Base-by-base conservation (phyloP, 92 coral and sea anemone genomes). In the Pocillopora grandis region DNA sequence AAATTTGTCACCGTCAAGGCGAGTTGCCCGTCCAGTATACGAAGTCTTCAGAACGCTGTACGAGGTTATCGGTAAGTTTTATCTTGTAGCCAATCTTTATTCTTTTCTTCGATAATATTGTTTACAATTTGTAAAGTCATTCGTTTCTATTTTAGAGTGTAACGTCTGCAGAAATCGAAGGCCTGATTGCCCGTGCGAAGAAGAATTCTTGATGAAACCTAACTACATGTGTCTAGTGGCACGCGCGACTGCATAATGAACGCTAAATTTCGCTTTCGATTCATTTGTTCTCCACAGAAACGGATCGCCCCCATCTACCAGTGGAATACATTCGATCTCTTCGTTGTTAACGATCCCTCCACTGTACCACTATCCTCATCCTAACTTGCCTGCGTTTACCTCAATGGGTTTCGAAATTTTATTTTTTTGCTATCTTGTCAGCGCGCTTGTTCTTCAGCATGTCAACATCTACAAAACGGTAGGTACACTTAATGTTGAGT, bases 401-500 rank as follows among this genome's bases (percentile, higher is more conserved):
- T 72, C 92, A 14, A 92, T 97, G 92, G 97, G 97, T 35, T 97
- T 97, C 69, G 99, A 97, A 81, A 62, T 82, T 12, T 75, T 94
- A 68, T 97, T 94, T 66, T 77, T 94, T 33, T 78, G 80, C 17
- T 97, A 92, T 78, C 91, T 88, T 55, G 87, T 97, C 68, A 91
- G 93, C 80, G 98, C 99, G 23, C 83, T 97, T 27, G 80, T 81
- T 10, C 93, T 92, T 33, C 99, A 97, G 67, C 95, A 91, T 79
- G 91, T 94, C 77, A 97, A 94, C 86, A 97, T 97, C 64, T 97
- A 97, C 78, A 97, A 97, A 79, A 87, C 90, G 97, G 99, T 96
- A 75, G 86, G 99, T 62, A 56, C 68, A 9, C 10, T 35, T 58
- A 9, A 70, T 18, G 37, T 16, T n/a, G 27, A 31, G 17, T 4